Conservation (phyloP, 2,888 invertebrate genomes). For the Arrhopalites spinosus region DNA sequence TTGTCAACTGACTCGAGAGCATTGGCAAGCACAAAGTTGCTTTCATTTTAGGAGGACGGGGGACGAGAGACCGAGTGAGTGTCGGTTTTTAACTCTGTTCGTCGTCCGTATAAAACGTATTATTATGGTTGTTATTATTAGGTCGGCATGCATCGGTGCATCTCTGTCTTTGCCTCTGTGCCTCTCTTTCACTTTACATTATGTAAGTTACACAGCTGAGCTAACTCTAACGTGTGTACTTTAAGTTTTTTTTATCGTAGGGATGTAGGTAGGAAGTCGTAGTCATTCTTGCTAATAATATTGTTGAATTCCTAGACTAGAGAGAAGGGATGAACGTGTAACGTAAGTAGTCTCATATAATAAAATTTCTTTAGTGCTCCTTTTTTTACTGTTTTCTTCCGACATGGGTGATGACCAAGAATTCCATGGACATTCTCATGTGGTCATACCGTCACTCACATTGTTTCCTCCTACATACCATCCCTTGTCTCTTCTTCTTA, state of each 20-base stretch:
- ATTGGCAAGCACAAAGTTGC: background rate
- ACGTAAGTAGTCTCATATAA: too few relatives aligned
- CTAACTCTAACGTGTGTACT: background rate
- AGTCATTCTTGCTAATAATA: background rate
- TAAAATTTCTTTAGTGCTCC: too few relatives aligned
- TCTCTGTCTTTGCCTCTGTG: background rate
- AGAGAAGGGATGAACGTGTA: too few relatives aligned
- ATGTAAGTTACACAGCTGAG: too few relatives aligned
- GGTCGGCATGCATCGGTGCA: background rate
- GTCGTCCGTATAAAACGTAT: conserved; percentile 4
- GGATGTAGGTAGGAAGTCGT: background rate
- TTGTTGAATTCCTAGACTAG: too few relatives aligned
- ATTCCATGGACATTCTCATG: too few relatives aligned
- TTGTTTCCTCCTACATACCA: too few relatives aligned
- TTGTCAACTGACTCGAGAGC: conserved; percentile 19
- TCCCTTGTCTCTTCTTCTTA: too few relatives aligned
- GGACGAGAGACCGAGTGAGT: background rate
- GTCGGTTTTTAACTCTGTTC: conserved; percentile 15
- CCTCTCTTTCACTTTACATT: too few relatives aligned
- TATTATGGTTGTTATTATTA: conserved; percentile 13
- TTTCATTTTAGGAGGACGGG: conserved; percentile 6
- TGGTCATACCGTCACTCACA: too few relatives aligned
- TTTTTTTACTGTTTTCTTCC: too few relatives aligned
- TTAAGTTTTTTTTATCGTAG: background rate
- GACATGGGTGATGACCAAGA: too few relatives aligned